A percentile compares a stretch with the other conserved stretches of the same genome.
These are phyloP conservation scores for Nylanderia fulva DNA, from an alignment of 1,140 invertebrate species.

Conservation along the genomic window DNA sequence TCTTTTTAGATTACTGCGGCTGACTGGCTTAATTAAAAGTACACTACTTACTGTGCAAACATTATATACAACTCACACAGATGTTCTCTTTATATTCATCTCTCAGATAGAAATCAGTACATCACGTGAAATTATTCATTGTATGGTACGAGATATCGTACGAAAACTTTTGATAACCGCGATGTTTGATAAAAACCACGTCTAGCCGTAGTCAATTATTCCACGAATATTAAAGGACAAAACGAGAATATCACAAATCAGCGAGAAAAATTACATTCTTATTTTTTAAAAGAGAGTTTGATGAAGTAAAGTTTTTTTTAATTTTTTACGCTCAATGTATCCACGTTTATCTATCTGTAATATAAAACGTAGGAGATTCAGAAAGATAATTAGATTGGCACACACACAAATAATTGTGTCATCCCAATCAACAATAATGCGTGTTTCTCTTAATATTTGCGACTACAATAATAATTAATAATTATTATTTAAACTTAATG, in stretches of 20 bases:
- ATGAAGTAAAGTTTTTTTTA: not conserved
- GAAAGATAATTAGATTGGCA: not conserved
- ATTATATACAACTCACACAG: not conserved
- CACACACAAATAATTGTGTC: not conserved
- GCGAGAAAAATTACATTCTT: not conserved
- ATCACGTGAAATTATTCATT: not conserved
- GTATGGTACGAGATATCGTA: no score
- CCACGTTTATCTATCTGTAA: not conserved
- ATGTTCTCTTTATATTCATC: not conserved
- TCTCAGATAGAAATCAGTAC: not conserved
- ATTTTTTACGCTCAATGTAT: not conserved
- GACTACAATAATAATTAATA: slow-evolving; percentile 1
- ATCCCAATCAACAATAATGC: not conserved
- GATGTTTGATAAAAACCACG: not conserved
- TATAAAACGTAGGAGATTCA: not conserved
- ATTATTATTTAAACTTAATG: slow-evolving; percentile 38
- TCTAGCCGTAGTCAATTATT: not conserved
- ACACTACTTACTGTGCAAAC: not conserved
- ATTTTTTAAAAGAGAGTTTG: slow-evolving; percentile 4
- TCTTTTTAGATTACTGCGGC: no score
- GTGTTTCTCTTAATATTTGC: slow-evolving; percentile 16
- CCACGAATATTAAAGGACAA: not conserved
- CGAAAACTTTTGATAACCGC: not conserved
- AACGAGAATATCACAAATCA: not conserved
- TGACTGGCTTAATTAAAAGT: not conserved